Conservation (phyloP, 2,888 invertebrate species). For the Rhingia campestris region DNA sequence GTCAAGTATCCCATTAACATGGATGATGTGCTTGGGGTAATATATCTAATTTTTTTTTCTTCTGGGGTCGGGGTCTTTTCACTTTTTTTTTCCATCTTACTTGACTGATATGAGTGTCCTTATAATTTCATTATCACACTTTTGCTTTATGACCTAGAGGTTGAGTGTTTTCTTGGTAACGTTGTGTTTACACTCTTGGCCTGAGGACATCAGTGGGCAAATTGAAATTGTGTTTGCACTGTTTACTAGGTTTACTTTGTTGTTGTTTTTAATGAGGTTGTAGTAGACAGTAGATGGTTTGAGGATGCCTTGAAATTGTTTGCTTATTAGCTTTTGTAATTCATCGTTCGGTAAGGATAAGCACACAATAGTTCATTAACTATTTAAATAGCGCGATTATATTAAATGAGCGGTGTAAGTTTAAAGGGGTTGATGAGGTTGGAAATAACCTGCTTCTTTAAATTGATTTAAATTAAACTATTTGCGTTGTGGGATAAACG, state of each 20-base stretch:
- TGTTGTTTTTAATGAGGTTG: conserved; percentile 19
- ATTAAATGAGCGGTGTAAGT: conserved; percentile 21
- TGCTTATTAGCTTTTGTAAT: conserved; percentile 37
- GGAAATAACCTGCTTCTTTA: too few relatives aligned
- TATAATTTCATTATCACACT: conserved; percentile 72
- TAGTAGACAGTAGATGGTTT: conserved; percentile 29
- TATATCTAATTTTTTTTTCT: not conserved
- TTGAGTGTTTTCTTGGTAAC: conserved; percentile 47
- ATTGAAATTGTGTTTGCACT: conserved; percentile 54
- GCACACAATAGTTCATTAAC: conserved; percentile 48
- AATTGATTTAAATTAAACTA: too few relatives aligned
- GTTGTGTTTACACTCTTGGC: conserved; percentile 46
- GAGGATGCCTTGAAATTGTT: conserved; percentile 44
- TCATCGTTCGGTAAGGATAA: conserved; percentile 20
- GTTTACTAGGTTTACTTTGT: conserved; percentile 42
- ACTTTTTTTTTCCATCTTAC: conserved; percentile 16
- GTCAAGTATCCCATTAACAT: conserved; percentile 71
- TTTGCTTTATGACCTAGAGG: conserved; percentile 51
- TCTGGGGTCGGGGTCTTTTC: conserved; percentile 15
- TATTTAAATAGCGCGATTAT: conserved; percentile 38
- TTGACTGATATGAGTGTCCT: conserved; percentile 48
- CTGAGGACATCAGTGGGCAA: conserved; percentile 64
- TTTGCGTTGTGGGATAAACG: too few relatives aligned
- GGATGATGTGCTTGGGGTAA: conserved; percentile 59
- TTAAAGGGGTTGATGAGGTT: not conserved